These are phyloP conservation scores for Montipora efflorescens DNA, from an alignment of 64 coral and sea anemone species.

Conservation along the genomic window DNA sequence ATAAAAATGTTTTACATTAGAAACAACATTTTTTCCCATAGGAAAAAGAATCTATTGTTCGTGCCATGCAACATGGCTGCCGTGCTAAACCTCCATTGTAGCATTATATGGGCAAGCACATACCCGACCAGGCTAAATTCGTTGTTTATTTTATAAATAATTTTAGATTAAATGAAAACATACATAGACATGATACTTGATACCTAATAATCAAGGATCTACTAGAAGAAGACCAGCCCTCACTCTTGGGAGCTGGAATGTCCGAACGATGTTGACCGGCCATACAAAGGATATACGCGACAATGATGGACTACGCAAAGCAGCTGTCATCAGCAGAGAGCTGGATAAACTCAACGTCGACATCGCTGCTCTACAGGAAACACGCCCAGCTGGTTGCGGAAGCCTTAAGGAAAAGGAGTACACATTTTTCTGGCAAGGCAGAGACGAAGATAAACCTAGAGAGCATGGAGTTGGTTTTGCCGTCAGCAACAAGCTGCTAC, in stretches of 20 bases:
- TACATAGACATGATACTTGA: too few species aligned
- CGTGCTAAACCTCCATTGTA: too few species aligned
- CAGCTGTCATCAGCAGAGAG: conserved; percentile 56
- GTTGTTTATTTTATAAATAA: background rate
- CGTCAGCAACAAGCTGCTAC: conserved; percentile 2
- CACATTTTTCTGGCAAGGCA: conserved; percentile 64
- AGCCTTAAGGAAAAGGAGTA: conserved; percentile 42
- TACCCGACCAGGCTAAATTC: background rate
- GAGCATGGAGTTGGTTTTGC: conserved; percentile 63
- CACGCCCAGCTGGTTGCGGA: conserved; percentile 31
- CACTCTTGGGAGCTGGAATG: conserved; percentile 53
- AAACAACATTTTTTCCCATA: too few species aligned
- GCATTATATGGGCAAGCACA: too few species aligned
- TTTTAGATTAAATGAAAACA: too few species aligned
- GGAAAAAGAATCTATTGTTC: too few species aligned
- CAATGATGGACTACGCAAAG: conserved; percentile 43
- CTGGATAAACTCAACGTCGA: conserved; percentile 48
- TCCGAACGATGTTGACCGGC: conserved; percentile 36
- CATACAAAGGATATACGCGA: conserved; percentile 2
- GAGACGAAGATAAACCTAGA: conserved; percentile 40
- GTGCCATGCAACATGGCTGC: too few species aligned
- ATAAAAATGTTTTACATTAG: too few species aligned
- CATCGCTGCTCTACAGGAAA: conserved; percentile 63
- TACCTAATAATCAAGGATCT: background rate
- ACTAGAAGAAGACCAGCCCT: conserved; percentile 48